Evolutionary conservation across 2,888 invertebrate species (phyloP), one percentile per base, ranked within the genome.

Genomic region (Portevinia maculata): DNA sequence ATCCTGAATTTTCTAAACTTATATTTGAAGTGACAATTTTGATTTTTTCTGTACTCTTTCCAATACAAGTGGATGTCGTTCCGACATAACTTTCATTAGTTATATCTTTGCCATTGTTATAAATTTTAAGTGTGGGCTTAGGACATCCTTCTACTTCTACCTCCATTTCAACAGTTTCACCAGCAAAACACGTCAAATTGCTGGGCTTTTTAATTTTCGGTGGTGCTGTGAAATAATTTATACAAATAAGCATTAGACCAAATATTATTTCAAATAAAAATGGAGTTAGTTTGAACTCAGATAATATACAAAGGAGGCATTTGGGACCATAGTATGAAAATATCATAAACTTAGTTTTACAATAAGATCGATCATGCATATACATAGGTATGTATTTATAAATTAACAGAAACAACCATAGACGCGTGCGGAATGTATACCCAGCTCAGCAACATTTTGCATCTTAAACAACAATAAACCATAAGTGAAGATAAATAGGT

Each of bases 101-200:
- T 70, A 98, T 92, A 86, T 94, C 93, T 78, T 95, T 94, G 17
- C 97, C 97, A 86, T 98, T 97, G 88, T 97, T 97, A 91, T 95
- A 97, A 93, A 98, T 96, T 73, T 94, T 93, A 8, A 97, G 93
- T 15, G 94, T 94, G 0, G 98, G 97, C 7, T 94, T 92, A 0
- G 98, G 97, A 1, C 94, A 93, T 41, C 96, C 97, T 87, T 97
- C 96, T 39, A 98, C 93, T 88, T 96, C 95, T 0, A 97, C 93
- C 8, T 94, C 94, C 90, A 98, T 94, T 59, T 93, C 94, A 52
- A 96, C 93, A 9, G 94, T 94, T 76, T 95, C 93, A 0, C 95
- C 95, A 48, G 94, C 93, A 86, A 93, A 92, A 50, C 95, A 95
- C 0, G 93, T 93, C 74, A 95, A 92, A 89, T 97, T 96, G 81